Base-by-base conservation (phyloP, 2,113 vertebrate species). In the Atherinomorus stipes region DNA sequence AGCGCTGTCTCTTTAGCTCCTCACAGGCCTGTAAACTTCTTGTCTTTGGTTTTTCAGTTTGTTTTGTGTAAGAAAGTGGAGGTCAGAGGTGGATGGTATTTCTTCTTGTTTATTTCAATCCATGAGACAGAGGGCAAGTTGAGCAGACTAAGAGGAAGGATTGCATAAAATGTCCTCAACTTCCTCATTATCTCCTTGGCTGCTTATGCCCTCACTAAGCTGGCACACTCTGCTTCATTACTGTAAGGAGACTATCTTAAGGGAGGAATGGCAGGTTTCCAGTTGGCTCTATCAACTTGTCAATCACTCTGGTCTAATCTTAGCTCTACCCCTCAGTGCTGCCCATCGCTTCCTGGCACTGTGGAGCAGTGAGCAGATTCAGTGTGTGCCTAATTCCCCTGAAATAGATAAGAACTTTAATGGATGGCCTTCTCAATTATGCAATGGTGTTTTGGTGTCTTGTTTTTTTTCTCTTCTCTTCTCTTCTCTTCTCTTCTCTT, bases 281-380 rank as follows among this genome's bases (percentile, higher is more conserved):
- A 93, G 85, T 91, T 90, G 92, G 83, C 87, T 88, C 80, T 68
- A 80, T 85, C 84, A 67, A 80, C 64, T 83, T 90, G 90, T 92
- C 90, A 91, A 85, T 92, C 90, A 91, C 83, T 78, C 60, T 1
- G 44, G 56, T 90, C 85, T 91, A 90, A 91, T 90, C 87, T 92
- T 90, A 91, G 88, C 88, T 89, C 82, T 85, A 83, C 84, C 87
- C 80, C 87, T 88, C 83, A 84, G 75, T 87, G 76, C 78, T 86
- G 84, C 84, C 84, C 80, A 90, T 91, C 84, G 90, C 72, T 91
- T 92, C 88, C 87, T 91, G 88, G 91, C 84, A 88, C 81, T 19
- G 72, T 78, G 76, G 70, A 76, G 42, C 65, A 71, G 71, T n/a
- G 37, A 82, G 83, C 83, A 73, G 79, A 88, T 86, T 88, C 64